Evolutionary conservation across 1,140 invertebrate genomes (phyloP).

Genomic region (Drosophila albomicans): DNA sequence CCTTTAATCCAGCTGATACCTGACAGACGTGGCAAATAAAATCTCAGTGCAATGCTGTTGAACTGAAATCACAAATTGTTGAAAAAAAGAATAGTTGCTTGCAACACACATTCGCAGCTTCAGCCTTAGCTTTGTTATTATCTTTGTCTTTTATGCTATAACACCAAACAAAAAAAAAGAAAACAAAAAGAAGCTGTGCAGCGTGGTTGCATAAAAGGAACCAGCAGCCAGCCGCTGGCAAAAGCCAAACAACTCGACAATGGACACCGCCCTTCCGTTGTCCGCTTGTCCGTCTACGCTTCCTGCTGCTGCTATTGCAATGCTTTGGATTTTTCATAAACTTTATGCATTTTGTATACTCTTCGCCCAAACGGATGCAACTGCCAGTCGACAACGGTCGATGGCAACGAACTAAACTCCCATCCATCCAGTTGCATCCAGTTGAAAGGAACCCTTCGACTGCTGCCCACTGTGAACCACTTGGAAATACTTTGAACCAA

Average conservation of each 20-base stretch:
- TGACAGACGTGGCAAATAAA: conserved; percentile 28
- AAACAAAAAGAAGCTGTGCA: not conserved
- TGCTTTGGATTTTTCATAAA: conserved; percentile 51
- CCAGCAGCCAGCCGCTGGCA: conserved; percentile 13
- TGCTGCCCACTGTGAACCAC: conserved; percentile 1
- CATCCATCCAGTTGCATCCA: not conserved
- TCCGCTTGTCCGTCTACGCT: conserved; percentile 8
- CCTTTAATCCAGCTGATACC: not conserved
- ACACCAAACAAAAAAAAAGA: not conserved
- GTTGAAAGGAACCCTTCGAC: not conserved
- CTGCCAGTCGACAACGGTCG: not conserved
- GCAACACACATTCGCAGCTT: not conserved
- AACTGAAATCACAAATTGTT: conserved; percentile 46
- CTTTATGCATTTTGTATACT: conserved; percentile 51
- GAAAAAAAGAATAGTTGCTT: conserved; percentile 23
- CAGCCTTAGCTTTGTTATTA: conserved; percentile 38
- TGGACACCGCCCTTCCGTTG: conserved; percentile 25
- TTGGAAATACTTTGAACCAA: conserved; percentile 33
- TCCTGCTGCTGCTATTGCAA: conserved; percentile 21
- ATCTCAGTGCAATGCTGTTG: conserved; percentile 31
- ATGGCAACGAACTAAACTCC: no score
- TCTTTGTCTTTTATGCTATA: conserved; percentile 32
- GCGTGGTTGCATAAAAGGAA: conserved; percentile 14
- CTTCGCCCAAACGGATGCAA: conserved; percentile 32
- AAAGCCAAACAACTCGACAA: conserved; percentile 41